Evolutionary conservation across 2,888 invertebrate genomes (phyloP).

Genomic region (Pteria penguin): DNA sequence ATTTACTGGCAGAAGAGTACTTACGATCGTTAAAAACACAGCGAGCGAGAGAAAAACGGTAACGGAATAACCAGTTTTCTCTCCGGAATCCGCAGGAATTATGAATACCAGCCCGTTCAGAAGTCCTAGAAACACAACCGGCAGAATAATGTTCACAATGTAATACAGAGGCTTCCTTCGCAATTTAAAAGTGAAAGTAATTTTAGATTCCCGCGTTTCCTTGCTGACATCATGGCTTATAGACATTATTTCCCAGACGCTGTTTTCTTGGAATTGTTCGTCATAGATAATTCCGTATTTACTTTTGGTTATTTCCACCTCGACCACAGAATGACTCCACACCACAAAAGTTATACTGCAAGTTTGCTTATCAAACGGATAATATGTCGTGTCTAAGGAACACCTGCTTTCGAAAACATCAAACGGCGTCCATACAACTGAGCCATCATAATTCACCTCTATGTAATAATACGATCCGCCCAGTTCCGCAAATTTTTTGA

Average conservation of each 20-base stretch:
- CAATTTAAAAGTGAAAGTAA: slow-evolving; percentile 48
- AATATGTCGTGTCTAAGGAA: slow-evolving; percentile 49
- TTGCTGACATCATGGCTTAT: slow-evolving; percentile 6
- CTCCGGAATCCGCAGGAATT: slow-evolving; percentile 51
- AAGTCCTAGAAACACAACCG: slow-evolving; percentile 49
- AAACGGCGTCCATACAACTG: slow-evolving; percentile 49
- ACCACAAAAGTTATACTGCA: slow-evolving; percentile 51
- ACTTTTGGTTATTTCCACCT: slow-evolving; percentile 4
- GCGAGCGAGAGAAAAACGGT: slow-evolving; percentile 56
- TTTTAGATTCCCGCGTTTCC: slow-evolving; percentile 24
- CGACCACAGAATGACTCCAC: slow-evolving; percentile 47
- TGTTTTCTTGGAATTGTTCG: slow-evolving; percentile 4
- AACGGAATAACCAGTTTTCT: slow-evolving; percentile 53
- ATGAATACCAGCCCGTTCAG: slow-evolving; percentile 52
- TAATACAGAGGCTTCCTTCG: slow-evolving; percentile 54
- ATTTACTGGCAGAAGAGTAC: slow-evolving; percentile 50
- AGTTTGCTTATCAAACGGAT: slow-evolving; percentile 54
- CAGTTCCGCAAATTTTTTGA: slow-evolving; percentile 46
- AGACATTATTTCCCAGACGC: slow-evolving; percentile 12
- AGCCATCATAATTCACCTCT: slow-evolving; percentile 28
- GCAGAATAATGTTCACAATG: slow-evolving; percentile 52
- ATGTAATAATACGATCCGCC: slow-evolving; percentile 48
- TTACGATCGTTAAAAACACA: slow-evolving; percentile 57
- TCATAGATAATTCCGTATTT: neutral
- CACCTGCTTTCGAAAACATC: slow-evolving; percentile 55